Base-by-base conservation (phyloP, 1,140 invertebrate genomes). In the Papilio glaucus region DNA sequence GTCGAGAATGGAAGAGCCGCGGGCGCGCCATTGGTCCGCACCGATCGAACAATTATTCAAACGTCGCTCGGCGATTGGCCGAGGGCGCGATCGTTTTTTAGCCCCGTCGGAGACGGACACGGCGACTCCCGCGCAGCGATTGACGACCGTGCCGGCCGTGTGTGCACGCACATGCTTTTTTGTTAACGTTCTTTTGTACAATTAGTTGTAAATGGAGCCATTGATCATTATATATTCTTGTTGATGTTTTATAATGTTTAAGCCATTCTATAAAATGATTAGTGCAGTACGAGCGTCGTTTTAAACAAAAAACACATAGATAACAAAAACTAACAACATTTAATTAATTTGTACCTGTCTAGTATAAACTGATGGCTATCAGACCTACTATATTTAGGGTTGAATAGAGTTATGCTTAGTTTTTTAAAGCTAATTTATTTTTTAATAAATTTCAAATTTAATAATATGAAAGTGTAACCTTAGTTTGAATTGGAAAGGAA, bases 21-120 rank as follows among this genome's bases (percentile, higher is more conserved):
- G 69, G 79, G 82, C 86, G 77, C 77, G 80, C 86, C 69, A 91
- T 91, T 91, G 89, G 89, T 76, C 82, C 74, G 65, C 74, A 74
- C 70, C 53, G 76, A 84, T 82, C 79, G 85, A 85, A 89, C 87
- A 90, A 89, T 91, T 90, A 89, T 90, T 89, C 84, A 87, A 89
- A 91, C 84, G 78, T 70, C 74, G 84, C 70, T 61, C 77, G 33
- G 62, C 72, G 77, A 91, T 91, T 91, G 89, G 89, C 71, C 79
- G 68, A 68, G 72, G 71, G 70, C 49, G 72, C 65, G 77, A 82
- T 81, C 86, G 88, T 89, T 86, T 85, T 80, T 82, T 77, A 77
- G 81, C 82, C 85, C 85, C 85, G 85, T 77, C 75, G 80, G 29
- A 89, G 87, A 90, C 87, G 82, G 85, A 85, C 89, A 81, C 84